These are phyloP conservation scores for Artibeus jamaicensis DNA, from an alignment of 2,797 vertebrate species.

Conservation along the genomic window DNA sequence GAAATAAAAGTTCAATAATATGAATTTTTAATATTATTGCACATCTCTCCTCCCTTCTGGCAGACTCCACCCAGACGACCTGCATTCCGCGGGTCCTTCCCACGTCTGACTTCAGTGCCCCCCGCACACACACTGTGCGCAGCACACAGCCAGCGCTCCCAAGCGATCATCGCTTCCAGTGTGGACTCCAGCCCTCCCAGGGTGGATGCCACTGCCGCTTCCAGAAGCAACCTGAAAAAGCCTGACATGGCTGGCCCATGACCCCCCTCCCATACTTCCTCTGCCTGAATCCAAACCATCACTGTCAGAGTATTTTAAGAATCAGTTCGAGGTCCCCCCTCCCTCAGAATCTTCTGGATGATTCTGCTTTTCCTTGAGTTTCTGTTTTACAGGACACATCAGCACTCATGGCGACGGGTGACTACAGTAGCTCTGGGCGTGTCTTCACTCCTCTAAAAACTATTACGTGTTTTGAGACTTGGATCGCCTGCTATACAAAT, in stretches of 20 bases:
- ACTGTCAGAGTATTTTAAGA: neutral
- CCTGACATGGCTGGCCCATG: neutral
- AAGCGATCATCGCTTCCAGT: neutral
- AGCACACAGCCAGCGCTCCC: neutral
- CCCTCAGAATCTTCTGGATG: slow-evolving; percentile 8
- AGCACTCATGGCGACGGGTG: neutral
- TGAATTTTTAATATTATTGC: neutral
- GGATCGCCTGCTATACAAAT: neutral
- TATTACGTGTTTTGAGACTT: neutral
- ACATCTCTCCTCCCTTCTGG: neutral
- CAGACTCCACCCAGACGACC: neutral
- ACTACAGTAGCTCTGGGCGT: neutral
- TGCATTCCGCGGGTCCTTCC: neutral
- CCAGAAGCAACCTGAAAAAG: neutral
- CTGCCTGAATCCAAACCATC: neutral
- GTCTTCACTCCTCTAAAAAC: neutral
- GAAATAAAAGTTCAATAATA: no score
- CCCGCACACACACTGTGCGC: no score
- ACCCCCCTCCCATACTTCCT: neutral
- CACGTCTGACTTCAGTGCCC: neutral
- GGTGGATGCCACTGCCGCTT: neutral
- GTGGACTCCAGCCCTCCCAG: neutral
- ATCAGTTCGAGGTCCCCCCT: neutral
- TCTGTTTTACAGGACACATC: neutral
- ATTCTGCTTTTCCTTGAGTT: neutral